Percentiles rank a stretch among this genome's conserved stretches.
Evolutionary conservation across 2,888 invertebrate genomes (phyloP).

Genomic region (Agrilus cyanescens): DNA sequence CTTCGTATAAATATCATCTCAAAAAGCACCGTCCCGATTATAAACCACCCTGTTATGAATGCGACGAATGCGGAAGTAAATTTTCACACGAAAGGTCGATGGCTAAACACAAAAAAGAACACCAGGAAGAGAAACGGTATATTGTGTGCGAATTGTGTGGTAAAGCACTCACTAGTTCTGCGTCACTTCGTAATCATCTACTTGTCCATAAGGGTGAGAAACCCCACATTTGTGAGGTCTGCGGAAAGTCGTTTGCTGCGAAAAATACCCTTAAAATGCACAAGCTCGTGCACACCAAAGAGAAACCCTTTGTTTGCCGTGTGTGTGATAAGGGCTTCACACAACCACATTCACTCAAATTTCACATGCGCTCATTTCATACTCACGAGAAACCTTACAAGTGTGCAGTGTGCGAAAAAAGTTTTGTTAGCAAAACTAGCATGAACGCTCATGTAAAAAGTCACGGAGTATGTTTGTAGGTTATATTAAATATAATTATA

Average conservation of each 20-base stretch:
- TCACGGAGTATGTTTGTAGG: not conserved
- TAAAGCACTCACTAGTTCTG: conserved; percentile 34
- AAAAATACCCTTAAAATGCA: conserved; percentile 37
- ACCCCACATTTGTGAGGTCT: conserved; percentile 27
- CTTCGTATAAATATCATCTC: conserved; percentile 28
- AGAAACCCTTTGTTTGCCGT: conserved; percentile 22
- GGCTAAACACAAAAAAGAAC: conserved; percentile 12
- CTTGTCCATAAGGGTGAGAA: conserved; percentile 38
- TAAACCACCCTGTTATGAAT: conserved; percentile 4
- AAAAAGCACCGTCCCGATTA: conserved; percentile 8
- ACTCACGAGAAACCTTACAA: conserved; percentile 30
- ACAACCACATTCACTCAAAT: conserved; percentile 31
- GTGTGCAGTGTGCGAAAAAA: conserved; percentile 3
- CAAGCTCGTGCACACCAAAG: conserved; percentile 36
- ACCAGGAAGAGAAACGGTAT: conserved; percentile 10
- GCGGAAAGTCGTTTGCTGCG: conserved; percentile 36
- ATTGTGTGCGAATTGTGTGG: conserved; percentile 18
- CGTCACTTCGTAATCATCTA: conserved; percentile 36
- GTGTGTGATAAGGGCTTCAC: conserved; percentile 5
- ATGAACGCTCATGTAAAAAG: conserved; percentile 9
- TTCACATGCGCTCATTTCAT: conserved; percentile 25
- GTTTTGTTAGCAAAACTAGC: conserved; percentile 5
- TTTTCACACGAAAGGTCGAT: conserved; percentile 22
- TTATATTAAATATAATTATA: too few relatives aligned
- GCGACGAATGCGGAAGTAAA: conserved; percentile 12